Evolutionary conservation across 2,113 vertebrate species (phyloP), one percentile per base, ranked within the genome.

Genomic region (Microtus ochrogaster): DNA sequence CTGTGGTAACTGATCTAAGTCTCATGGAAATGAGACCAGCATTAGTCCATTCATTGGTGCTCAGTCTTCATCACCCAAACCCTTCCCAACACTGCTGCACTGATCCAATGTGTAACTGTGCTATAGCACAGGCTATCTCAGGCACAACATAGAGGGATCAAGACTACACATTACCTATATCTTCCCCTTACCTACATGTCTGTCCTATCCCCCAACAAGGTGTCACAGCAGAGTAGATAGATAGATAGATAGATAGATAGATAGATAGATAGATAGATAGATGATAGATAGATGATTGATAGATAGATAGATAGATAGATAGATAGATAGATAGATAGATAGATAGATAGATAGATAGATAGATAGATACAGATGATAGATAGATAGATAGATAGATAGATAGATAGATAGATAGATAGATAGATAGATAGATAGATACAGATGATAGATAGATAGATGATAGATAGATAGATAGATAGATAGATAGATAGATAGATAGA

Each of bases 181-280:
- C 17, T 8, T 41, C 33, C 55, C 41, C 10, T 30, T 47, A 3
- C 28, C 10, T 52, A 11, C 10, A 14, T 7, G 47, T 33, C 52
- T 30, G 12, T 0, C 9, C 4, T n/a, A 6, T 4, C 0, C 39
- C 39, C 12, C 39, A 52, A 1, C 2, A 2, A 4, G 16, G 22
- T 39, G 21, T 21, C 85, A 41, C 1, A 9, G 21, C 21, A 10
- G 12, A 21, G 30, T 39, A 41, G 39, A 2, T 12, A 74, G 72
- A 1, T 12, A 72, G 72, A 11, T 24, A 41, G n/a, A 12, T 5
- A 73, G n/a, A 3, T 4, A 73, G 70, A 39, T 4, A 24, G n/a
- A 39, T 8, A 73, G 21, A n/a, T 11, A 66, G 65, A 30, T 28
- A 28, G 49, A 52, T 52, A n/a, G 12, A 52, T 30, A 52, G 65